Evolutionary conservation across 2,113 vertebrate genomes (phyloP), one percentile per base, ranked within the genome.

Genomic region (Pangasianodon hypophthalmus): DNA sequence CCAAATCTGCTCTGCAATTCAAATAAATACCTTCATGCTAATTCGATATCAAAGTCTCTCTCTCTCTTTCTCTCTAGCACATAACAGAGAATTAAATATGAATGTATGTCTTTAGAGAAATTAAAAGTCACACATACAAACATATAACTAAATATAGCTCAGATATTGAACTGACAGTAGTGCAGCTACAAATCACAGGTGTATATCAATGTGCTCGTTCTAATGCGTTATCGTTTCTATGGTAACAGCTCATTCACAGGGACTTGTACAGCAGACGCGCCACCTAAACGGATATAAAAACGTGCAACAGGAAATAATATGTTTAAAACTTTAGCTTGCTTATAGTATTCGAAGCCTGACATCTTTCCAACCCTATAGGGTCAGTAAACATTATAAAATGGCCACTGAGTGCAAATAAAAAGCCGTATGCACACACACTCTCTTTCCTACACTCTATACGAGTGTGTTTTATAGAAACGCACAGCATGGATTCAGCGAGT

Each of bases 11-110:
- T 75, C 71, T 67, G 32, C 46, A 83, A 52, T 52, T 46, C 46
- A 84, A 69, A 84, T 73, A 75, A 60, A 60, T 60, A 50, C 50
- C 37, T 54, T 84, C 18, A 60, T 32, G 50, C 50, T 84, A 58
- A 84, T 84, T 58, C 6, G 8, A 54, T 80, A 83, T 26, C 32
- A 2, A 69, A 4, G 37, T 13, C 32, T 77, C 19, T 41, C 69
- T 41, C 14, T 75, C 37, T 24, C 19, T 48, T 44, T 48, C 44
- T 26, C 8, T 13, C 3, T 44, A 13, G 14, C 75, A 79, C 3
- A 32, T 1, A 52, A 46, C 14, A 19, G 69, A 73, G 69, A 8
- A 71, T 16, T 71, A 6, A 32, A 3, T 32, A 64, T 64, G 24
- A 62, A 62, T 62, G 21, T 21, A 26, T 62, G 56, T 24, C 32